Evolutionary conservation across 2,797 vertebrate species (phyloP).

Genomic region (Valencia hispanica): DNA sequence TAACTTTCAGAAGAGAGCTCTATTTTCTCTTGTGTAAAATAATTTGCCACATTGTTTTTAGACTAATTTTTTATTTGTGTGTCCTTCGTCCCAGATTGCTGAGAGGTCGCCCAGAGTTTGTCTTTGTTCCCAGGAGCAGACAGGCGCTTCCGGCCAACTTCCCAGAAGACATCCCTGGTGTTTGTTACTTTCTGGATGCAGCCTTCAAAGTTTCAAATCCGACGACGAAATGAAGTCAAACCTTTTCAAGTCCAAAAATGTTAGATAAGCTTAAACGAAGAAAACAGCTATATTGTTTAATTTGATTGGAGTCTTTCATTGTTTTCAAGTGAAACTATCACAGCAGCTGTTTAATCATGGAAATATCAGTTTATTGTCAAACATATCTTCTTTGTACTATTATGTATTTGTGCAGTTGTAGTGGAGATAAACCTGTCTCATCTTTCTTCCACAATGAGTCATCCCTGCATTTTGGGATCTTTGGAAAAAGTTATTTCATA

Average conservation of each 20-base stretch:
- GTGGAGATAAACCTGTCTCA: constrained; percentile 43
- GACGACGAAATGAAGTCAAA: constrained; percentile 59
- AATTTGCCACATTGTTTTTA: constrained; percentile 60
- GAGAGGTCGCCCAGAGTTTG: constrained; percentile 91
- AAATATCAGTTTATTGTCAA: constrained; percentile 65
- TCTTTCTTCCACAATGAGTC: constrained; percentile 57
- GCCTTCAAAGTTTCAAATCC: constrained; percentile 54
- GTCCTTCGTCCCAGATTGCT: constrained; percentile 86
- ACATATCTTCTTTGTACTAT: constrained; percentile 62
- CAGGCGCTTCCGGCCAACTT: constrained; percentile 97
- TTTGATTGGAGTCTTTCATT: constrained; percentile 55
- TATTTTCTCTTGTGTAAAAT: constrained; percentile 69
- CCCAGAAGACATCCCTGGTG: constrained; percentile 93
- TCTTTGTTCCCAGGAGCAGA: constrained; percentile 92
- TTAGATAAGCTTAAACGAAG: constrained; percentile 24
- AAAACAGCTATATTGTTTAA: constrained; percentile 36
- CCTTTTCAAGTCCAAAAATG: constrained; percentile 35
- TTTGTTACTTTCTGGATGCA: constrained; percentile 97
- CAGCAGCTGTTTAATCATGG: constrained; percentile 55
- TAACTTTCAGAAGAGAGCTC: constrained; percentile 50
- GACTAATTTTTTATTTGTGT: constrained; percentile 70
- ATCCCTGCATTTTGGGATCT: constrained; percentile 34
- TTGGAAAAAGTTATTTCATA: constrained; percentile 21
- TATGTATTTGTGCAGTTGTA: constrained; percentile 54
- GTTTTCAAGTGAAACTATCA: constrained; percentile 48